Evolutionary conservation across 2,888 invertebrate species (phyloP), one percentile per base, ranked within the genome.

Genomic region (Caenorhabditis sinica): DNA sequence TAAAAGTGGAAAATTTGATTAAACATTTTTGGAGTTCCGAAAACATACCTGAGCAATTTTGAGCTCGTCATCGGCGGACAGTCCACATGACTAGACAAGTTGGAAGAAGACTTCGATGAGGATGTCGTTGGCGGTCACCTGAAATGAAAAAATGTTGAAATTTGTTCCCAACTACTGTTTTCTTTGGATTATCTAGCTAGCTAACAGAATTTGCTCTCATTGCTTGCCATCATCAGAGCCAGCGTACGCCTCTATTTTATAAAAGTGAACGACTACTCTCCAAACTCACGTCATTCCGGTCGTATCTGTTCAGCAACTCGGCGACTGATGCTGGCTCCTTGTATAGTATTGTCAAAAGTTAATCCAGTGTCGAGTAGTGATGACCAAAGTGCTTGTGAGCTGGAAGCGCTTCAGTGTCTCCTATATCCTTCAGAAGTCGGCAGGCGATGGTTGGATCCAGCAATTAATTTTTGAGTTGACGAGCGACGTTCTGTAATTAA

Each of bases 311-410:
- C 23, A 92, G 80, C 28, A 92, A 66, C 33, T 89, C 89, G 13
- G 92, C 90, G 0, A 90, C 88, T 0, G 89, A 83, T 11, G 53
- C 25, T 1, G 92, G 92, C 17, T 88, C 83, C 25, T 82, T 53
- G 28, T 80, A 85, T 1, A 90, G 82, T 13, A 81, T 20, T 8
- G 71, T 63, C 2, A 89, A 75, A 11, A 87, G 43, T 23, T 83
- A 69, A 17, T 60, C 83, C 4, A 90, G 72, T 3, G 80, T 74
- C 0, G 89, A 88, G 63, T 85, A 86, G 63, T 88, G 86, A 63
- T 86, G 86, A 13, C 88, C 88, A 6, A 89, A 11, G n/a, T 72
- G 66, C 45, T 82, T 85, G 45, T 85, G 65, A 15, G 85, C 82
- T 4, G 85, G 79, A 0, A 74, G 33, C 1, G 84, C 66, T 30